phyloP scores from a whole-genome alignment of 2,113 vertebrate species.

The Cyanistes caeruleus region DNA sequence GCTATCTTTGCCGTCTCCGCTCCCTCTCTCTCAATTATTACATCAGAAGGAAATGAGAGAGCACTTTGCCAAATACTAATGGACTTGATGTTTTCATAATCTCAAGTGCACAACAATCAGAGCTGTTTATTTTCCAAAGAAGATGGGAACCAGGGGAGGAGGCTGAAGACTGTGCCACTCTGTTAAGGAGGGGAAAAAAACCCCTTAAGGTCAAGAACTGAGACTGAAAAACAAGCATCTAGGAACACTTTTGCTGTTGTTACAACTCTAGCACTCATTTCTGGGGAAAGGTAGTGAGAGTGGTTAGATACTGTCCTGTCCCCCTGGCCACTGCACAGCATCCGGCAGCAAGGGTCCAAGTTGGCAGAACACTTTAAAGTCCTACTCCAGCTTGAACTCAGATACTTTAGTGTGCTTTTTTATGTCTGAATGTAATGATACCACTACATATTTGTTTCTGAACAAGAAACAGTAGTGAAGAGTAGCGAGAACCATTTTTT shows the following conservation, averaged over 20 bases:
- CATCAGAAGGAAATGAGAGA: slow-evolving; percentile 58
- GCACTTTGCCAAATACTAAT: slow-evolving; percentile 66
- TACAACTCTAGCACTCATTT: neutral
- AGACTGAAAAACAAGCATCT: neutral
- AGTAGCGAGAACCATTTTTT: neutral
- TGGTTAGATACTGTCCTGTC: neutral
- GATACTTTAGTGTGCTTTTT: neutral
- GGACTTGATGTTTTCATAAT: slow-evolving; percentile 64
- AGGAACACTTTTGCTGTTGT: neutral
- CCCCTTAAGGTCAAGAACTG: neutral
- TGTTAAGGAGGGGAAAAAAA: neutral
- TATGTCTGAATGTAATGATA: neutral
- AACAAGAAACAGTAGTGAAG: neutral
- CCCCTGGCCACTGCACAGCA: neutral
- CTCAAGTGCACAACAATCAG: slow-evolving; percentile 61
- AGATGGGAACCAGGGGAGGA: slow-evolving; percentile 44
- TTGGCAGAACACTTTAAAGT: neutral
- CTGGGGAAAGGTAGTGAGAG: neutral
- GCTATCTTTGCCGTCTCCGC: slow-evolving; percentile 49
- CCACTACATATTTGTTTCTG: neutral
- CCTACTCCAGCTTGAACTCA: neutral
- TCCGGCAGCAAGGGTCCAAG: neutral
- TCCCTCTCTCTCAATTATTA: slow-evolving; percentile 48
- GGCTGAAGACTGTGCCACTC: slow-evolving; percentile 10
- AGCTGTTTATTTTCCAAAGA: slow-evolving; percentile 68